Evolutionary conservation across 2,797 vertebrate genomes (phyloP).

Genomic region (Columba guinea): DNA sequence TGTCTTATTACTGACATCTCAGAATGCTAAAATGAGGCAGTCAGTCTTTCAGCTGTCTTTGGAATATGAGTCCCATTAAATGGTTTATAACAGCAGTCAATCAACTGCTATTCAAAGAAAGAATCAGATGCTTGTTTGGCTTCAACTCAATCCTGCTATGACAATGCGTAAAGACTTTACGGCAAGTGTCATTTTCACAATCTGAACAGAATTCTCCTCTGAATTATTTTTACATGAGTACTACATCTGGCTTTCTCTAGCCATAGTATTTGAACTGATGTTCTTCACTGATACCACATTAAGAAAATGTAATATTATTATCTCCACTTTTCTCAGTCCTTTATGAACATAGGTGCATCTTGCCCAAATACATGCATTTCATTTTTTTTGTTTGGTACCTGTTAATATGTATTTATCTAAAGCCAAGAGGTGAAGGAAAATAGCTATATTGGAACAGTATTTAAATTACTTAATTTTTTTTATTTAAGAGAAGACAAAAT

Average conservation of each 20-base stretch:
- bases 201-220: neutral
- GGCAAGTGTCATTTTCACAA: neutral
- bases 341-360: neutral
- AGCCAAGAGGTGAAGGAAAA: neutral
- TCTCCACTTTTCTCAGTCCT: neutral
- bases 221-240: neutral
- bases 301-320: neutral
- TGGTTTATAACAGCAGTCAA: constrained; percentile 30
- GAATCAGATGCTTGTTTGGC: constrained; percentile 8
- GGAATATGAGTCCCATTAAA: neutral
- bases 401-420: neutral
- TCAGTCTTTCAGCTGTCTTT: neutral
- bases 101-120: constrained; percentile 21
- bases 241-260: neutral
- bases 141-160: neutral
- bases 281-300: neutral
- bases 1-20: neutral
- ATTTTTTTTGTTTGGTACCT: neutral
- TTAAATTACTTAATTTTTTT: neutral
- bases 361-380: neutral
- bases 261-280: neutral
- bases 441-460: neutral
- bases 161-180: neutral
- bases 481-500: neutral
- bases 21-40: neutral